Percentiles rank a stretch among this genome's conserved stretches.
Conservation (phyloP, 2,888 invertebrate genomes). For the Dasypolia templi region DNA sequence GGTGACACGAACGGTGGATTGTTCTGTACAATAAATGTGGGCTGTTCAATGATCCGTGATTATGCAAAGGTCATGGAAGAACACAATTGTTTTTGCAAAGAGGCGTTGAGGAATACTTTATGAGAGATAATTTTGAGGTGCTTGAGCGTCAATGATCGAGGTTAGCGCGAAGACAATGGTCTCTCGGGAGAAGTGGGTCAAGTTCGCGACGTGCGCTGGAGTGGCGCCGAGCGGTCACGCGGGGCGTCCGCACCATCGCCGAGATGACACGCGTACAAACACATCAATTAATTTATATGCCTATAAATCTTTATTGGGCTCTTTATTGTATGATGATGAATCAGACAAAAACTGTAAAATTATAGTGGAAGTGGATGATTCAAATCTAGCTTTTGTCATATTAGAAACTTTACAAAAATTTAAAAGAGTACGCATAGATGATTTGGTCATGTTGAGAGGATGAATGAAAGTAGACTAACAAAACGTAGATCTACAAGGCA, state of each 20-base stretch:
- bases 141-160: constrained; percentile 78
- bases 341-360: not conserved
- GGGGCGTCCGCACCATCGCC: constrained; percentile 50
- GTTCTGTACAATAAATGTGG: constrained; percentile 57
- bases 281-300: constrained; percentile 19
- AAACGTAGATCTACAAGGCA: too few relatives aligned
- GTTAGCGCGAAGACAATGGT: constrained; percentile 84
- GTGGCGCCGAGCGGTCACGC: constrained; percentile 77
- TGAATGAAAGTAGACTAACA: too few relatives aligned
- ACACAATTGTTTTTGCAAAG: constrained; percentile 68
- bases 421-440: too few relatives aligned
- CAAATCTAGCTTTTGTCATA: not conserved
- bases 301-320: constrained; percentile 32
- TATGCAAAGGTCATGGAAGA: constrained; percentile 63
- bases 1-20: constrained; percentile 75
- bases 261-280: constrained; percentile 44
- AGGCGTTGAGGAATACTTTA: constrained; percentile 68
- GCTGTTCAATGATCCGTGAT: constrained; percentile 51
- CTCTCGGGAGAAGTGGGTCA: constrained; percentile 86
- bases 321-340: constrained; percentile 25
- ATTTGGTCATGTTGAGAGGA: too few relatives aligned
- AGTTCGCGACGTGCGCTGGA: constrained; percentile 82
- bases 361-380: not conserved
- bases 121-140: constrained; percentile 73
- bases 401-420: too few relatives aligned